Evolutionary conservation across 2,888 invertebrate genomes (phyloP), one percentile per base, ranked within the genome.

Genomic region (Caenorhabditis doughertyi): DNA sequence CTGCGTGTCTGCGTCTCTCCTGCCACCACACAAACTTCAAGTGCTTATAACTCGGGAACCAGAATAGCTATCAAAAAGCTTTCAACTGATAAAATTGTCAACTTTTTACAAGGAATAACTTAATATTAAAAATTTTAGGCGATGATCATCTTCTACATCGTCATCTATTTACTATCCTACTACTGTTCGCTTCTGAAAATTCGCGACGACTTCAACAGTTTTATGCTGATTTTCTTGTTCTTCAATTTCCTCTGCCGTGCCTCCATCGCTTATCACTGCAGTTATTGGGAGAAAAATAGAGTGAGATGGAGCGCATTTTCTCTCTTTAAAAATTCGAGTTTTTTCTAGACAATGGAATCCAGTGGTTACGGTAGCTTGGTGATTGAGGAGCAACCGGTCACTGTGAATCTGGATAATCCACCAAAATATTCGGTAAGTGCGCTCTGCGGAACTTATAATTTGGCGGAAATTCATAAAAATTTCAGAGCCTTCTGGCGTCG

Each of bases 391-490:
- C 62, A 47, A 44, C 23, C 35, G 39, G 68, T 68, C 3, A 23
- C 39, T 13, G 51, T 65, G 5, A 74, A 81, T 58, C 25, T 56
- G 32, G 81, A 81, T 42, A 74, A 70, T 49, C 81, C 81, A 32
- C 81, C 81, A 1, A 81, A 74, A 21, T 81, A 81, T 39, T 81
- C 74, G 74, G 74, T 68, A 7, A 3, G 76, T n/a, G n/a, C n/a
- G n/a, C n/a, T n/a, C n/a, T n/a, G n/a, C n/a, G n/a, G n/a, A n/a
- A n/a, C n/a, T n/a, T n/a, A n/a, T n/a, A n/a, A n/a, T n/a, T n/a
- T n/a, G n/a, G n/a, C n/a, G n/a, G n/a, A n/a, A n/a, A n/a, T n/a
- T n/a, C n/a, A n/a, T n/a, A n/a, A n/a, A n/a, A 35, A 39, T 35
- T 51, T 3, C 53, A 79, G 79, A 56, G 55, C 13, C 64, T 71